Conservation (phyloP, 2,113 vertebrate species). For the Marmota monax region DNA sequence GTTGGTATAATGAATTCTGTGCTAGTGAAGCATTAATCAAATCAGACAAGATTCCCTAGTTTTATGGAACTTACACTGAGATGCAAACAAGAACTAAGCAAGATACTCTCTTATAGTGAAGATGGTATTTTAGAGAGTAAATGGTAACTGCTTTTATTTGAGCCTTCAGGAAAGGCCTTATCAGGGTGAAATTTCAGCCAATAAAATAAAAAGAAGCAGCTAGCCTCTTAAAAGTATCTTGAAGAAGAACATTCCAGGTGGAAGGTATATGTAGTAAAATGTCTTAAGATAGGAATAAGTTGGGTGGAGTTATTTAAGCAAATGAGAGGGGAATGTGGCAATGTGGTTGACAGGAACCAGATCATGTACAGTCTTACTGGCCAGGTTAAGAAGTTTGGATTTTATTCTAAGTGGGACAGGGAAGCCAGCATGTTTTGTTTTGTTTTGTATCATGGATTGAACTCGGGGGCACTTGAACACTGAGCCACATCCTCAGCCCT, state of each 20-base stretch:
- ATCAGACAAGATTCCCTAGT: background rate
- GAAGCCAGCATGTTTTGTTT: background rate
- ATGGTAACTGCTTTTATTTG: background rate
- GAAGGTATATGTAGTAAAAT: background rate
- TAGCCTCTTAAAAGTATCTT: background rate
- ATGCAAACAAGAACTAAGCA: background rate
- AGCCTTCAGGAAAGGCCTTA: background rate
- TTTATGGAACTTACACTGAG: background rate
- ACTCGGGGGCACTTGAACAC: too few species aligned
- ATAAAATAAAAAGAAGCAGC: background rate
- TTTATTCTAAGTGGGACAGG: background rate
- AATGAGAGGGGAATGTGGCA: background rate
- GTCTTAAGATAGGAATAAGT: background rate
- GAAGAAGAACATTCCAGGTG: background rate
- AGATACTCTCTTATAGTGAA: background rate
- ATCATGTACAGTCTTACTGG: background rate
- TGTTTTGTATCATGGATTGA: too few species aligned
- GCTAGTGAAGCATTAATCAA: constrained; percentile 24
- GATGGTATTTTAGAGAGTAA: background rate
- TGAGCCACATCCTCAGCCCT: too few species aligned
- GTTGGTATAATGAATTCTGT: constrained; percentile 1
- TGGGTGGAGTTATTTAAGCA: background rate
- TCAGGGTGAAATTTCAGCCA: background rate
- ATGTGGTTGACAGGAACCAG: background rate
- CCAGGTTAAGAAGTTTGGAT: background rate